Base-by-base conservation (phyloP, 2,888 invertebrate genomes). In the Rotaria socialis region DNA sequence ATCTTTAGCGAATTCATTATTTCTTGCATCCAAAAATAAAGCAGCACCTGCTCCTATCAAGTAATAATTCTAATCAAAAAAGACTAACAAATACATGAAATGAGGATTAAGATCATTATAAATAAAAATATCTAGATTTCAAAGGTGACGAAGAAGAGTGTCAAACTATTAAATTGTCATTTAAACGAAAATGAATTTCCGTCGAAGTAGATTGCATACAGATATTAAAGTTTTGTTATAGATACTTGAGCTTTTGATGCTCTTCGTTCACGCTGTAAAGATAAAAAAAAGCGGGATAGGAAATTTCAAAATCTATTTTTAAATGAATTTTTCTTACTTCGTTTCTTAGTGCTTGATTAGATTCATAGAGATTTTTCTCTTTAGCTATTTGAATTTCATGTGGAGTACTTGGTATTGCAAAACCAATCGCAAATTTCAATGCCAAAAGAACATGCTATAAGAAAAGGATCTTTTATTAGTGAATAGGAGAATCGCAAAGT, bases 401-500 rank as follows among this genome's bases (percentile, higher is more conserved):
- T 84, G 87, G 52, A 27, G 27, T 75, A 11, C 75, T 75, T 1
- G 86, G 86, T 4, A 86, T 86, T 16, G 75, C 43, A 52, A 35
- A 55, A 14, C 43, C 55, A 75, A 86, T 55, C 0, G 52, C 19
- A 52, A 80, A 24, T 75, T 86, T 86, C 11, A 86, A 27, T n/a
- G 60, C 58, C 16, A 87, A 56, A 35, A 87, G 86, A n/a, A 87
- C 11, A 56, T 87, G 87, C 87, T 87, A 50, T 5, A 85, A 74
- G 3, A 47, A 85, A 43, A 86, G 80, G n/a, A 58, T 47, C 3
- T 24, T 87, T 47, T 27, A 22, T 24, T 24, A 55, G 27, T 55
- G 16, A 86, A 35, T 0, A 4, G 27, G 50, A 43, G 16, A 52
- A 11, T 8, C 16, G 3, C 16, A 52, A 27, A 27, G 27, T 50